Percentiles rank a stretch among this genome's conserved stretches.
phyloP scores from a whole-genome alignment of 2,113 vertebrate genomes.

The Clarias macrocephalus region DNA sequence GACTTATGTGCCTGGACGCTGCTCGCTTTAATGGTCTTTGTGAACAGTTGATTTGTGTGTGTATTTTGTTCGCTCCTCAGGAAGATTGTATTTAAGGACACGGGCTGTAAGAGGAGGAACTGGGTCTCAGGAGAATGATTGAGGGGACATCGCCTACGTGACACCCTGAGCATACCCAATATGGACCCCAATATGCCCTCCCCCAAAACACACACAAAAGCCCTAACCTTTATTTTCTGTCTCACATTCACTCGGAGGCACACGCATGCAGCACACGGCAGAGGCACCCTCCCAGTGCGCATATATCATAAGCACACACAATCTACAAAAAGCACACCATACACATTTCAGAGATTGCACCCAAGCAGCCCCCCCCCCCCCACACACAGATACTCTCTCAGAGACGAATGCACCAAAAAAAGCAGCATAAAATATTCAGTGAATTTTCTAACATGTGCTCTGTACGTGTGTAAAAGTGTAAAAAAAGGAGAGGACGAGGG shows the following conservation, averaged over 20 bases:
- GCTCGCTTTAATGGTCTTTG: slow-evolving; percentile 3
- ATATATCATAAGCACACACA: slow-evolving; percentile 23
- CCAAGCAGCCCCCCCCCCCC: slow-evolving; percentile 19
- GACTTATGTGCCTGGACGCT: background rate
- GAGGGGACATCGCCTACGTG: slow-evolving; percentile 43
- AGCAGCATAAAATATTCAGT: slow-evolving; percentile 75
- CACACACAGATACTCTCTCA: background rate
- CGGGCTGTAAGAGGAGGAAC: slow-evolving; percentile 18
- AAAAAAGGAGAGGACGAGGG: slow-evolving; percentile 40
- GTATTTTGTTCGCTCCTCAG: background rate
- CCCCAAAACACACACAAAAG: slow-evolving; percentile 21
- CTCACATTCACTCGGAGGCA: slow-evolving; percentile 12
- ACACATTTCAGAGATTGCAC: background rate
- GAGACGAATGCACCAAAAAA: slow-evolving; percentile 51
- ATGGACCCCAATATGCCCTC: background rate
- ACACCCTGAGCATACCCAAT: slow-evolving; percentile 38
- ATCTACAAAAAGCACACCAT: slow-evolving; percentile 4
- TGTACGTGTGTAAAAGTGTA: slow-evolving; percentile 62
- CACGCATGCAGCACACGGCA: slow-evolving; percentile 21
- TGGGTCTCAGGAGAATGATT: slow-evolving; percentile 19
- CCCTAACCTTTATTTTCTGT: slow-evolving; percentile 29
- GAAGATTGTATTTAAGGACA: background rate
- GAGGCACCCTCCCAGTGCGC: background rate
- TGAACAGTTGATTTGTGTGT: slow-evolving; percentile 22
- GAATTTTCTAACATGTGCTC: slow-evolving; percentile 74